Conservation (phyloP, 64 coral and sea anemone genomes). For the Actinia equina region DNA sequence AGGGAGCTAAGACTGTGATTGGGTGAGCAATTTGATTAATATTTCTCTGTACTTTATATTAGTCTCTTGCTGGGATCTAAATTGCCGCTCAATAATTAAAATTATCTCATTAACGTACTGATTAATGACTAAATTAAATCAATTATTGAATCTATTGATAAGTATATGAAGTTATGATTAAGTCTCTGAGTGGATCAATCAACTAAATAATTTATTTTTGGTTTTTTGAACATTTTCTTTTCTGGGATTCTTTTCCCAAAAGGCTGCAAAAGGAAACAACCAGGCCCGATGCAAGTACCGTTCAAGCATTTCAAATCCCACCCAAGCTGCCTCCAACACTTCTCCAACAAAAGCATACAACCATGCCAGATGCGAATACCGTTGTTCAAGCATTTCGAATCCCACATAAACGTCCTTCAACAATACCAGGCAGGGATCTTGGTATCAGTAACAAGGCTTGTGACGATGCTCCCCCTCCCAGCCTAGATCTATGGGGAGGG, state of each 20-base stretch:
- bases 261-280: not conserved
- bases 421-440: not conserved
- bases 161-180: not conserved
- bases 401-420: not conserved
- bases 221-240: not conserved
- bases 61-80: not conserved
- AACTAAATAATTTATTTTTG: not conserved
- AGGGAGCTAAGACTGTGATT: conserved; percentile 2
- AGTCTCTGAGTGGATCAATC: not conserved
- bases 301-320: not conserved
- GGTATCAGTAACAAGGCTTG: not conserved
- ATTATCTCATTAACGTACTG: not conserved
- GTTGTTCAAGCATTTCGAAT: not conserved
- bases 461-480: not conserved
- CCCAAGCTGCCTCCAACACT: not conserved
- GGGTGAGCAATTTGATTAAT: not conserved
- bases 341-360: not conserved
- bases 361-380: not conserved
- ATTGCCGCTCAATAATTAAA: not conserved
- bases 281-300: not conserved
- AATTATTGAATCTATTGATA: not conserved
- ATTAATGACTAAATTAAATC: not conserved
- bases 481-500: not conserved
- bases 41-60: not conserved
- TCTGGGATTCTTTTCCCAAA: not conserved